Base-by-base conservation (phyloP, 2,888 invertebrate species). In the Callimorpha dominula region DNA sequence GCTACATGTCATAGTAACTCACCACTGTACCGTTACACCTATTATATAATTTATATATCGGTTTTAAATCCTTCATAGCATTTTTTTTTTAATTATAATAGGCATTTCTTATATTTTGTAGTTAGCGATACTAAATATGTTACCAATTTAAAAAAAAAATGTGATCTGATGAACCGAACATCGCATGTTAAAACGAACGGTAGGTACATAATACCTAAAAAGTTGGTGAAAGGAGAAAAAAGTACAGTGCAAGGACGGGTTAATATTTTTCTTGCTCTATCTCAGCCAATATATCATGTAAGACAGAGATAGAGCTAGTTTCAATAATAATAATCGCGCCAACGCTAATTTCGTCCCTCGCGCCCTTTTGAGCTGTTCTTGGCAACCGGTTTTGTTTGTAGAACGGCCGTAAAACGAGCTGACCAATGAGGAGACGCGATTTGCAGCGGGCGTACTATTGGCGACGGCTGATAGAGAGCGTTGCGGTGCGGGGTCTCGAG, bases 321-420 rank as follows among this genome's bases (percentile, higher is more conserved):
- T 88, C 87, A 91, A 90, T 92, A 92, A 92, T 93, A 93, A 93
- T 93, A 90, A 89, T 90, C 81, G 86, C 86, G 82, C 80, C 85
- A 89, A 90, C 88, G 88, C 88, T 91, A 93, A 94, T 93, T 94
- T 92, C 88, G 93, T 93, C 93, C 91, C 93, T 94, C 92, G 93
- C 92, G 94, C 93, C 94, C 94, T 94, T 94, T 93, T 90, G 87
- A 89, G 88, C 89, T 88, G 92, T 90, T 92, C 93, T 92, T 92
- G 87, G 92, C 91, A 94, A 95, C 95, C 94, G 91, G 95, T 94
- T 95, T 94, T 93, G 94, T 93, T 93, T 93, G 94, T 94, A 89
- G 93, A 94, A 92, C 91, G 90, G 91, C 90, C 90, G 89, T 93
- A 92, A 92, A 93, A 84, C 78, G 84, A 88, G 87, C 81, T 87